These are phyloP conservation scores for Cynopterus brachyotis DNA, from an alignment of 2,113 vertebrate species.

Conservation along the genomic window DNA sequence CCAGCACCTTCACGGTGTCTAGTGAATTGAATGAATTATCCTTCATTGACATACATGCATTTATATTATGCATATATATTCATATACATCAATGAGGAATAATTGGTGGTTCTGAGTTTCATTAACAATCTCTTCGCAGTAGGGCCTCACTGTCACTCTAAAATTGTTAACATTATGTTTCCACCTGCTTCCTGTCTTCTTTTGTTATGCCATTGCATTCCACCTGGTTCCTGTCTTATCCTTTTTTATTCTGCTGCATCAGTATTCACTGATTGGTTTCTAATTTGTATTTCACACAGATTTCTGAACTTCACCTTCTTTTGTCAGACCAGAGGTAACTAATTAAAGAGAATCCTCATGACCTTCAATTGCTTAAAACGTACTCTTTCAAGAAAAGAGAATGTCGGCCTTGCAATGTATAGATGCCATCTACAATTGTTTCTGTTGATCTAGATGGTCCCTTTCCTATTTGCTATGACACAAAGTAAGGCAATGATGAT, in stretches of 20 bases:
- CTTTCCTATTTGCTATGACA: not conserved
- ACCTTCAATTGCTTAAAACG: not conserved
- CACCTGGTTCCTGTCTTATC: not conserved
- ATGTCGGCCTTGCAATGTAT: not conserved
- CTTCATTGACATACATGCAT: not conserved
- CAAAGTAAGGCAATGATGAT: not conserved
- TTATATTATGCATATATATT: not conserved
- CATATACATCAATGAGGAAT: not conserved
- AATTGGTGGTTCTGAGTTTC: not conserved
- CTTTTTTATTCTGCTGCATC: not conserved
- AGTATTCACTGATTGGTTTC: not conserved
- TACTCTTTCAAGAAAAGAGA: not conserved
- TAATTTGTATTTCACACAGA: constrained; percentile 38
- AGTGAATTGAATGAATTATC: not conserved
- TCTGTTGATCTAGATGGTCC: not conserved
- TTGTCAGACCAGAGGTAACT: not conserved
- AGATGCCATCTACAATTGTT: not conserved
- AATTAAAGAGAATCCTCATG: not conserved
- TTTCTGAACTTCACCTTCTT: constrained; percentile 27
- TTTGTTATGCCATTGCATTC: not conserved
- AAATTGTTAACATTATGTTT: not conserved
- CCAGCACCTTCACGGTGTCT: not conserved
- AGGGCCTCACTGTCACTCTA: not conserved
- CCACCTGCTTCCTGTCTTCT: not conserved
- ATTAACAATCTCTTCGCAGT: not conserved